Conservation (phyloP, 2,113 vertebrate genomes). For the Malurus melanocephalus region DNA sequence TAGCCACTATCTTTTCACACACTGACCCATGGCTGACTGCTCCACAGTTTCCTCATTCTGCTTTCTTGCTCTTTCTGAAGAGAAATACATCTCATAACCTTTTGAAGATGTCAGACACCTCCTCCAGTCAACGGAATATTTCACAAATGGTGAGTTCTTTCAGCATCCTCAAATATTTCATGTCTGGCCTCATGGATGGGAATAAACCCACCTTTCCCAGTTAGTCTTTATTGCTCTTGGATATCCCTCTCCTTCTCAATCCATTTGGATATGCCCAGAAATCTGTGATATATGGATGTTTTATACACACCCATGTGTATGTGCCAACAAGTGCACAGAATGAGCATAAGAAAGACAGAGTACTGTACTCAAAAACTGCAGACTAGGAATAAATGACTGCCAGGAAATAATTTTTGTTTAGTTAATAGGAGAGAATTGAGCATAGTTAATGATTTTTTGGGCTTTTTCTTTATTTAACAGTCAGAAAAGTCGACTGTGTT, state of each 20-base stretch:
- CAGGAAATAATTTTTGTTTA: neutral
- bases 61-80: neutral
- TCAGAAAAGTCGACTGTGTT: slow-evolving; percentile 15
- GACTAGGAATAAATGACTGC: neutral
- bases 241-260: neutral
- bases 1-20: neutral
- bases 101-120: neutral
- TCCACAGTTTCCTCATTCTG: neutral
- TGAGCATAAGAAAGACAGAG: neutral
- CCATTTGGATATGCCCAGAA: neutral
- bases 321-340: neutral
- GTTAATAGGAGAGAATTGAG: neutral
- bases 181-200: neutral
- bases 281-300: accelerated
- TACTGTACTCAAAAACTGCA: neutral
- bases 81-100: neutral
- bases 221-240: neutral
- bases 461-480: slow-evolving; percentile 1
- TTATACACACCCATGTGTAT: neutral
- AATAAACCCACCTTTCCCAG: neutral
- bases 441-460: neutral
- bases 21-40: neutral
- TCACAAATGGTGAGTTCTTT: neutral
- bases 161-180: neutral
- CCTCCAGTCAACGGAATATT: neutral